phyloP scores from a whole-genome alignment of 2,888 invertebrate genomes.

The Argyra leucocephala region DNA sequence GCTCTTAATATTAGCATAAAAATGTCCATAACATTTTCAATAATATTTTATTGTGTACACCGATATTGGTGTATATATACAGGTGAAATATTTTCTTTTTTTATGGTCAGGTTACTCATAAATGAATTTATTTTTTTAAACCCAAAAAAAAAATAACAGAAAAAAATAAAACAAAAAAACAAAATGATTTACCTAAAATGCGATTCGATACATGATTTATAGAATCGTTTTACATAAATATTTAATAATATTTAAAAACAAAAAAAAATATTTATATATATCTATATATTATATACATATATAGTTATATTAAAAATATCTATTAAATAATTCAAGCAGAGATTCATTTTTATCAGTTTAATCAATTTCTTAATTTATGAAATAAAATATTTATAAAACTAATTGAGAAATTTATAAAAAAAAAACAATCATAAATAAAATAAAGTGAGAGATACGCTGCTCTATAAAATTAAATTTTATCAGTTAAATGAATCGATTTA shows the following conservation, averaged over 20 bases:
- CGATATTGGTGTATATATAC: neutral
- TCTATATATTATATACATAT: too few species aligned
- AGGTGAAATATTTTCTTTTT: neutral
- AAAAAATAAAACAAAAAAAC: neutral
- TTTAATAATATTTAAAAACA: too few species aligned
- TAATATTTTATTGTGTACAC: neutral
- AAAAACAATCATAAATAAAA: neutral
- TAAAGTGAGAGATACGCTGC: neutral
- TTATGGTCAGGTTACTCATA: neutral
- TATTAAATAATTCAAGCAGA: neutral
- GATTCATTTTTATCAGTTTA: neutral
- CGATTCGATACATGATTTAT: too few species aligned
- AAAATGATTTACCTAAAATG: neutral
- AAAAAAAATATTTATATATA: too few species aligned
- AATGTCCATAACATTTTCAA: neutral
- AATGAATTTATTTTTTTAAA: neutral
- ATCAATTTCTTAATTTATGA: constrained; percentile 3
- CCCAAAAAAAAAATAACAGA: neutral
- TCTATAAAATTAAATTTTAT: constrained; percentile 6
- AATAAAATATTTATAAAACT: constrained; percentile 6
- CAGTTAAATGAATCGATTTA: constrained; percentile 6
- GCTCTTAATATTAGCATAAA: neutral
- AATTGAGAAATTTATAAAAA: neutral
- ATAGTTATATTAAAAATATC: neutral
- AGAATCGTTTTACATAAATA: too few species aligned